Conservation (phyloP, 2,113 vertebrate species). For the Perca fluviatilis region DNA sequence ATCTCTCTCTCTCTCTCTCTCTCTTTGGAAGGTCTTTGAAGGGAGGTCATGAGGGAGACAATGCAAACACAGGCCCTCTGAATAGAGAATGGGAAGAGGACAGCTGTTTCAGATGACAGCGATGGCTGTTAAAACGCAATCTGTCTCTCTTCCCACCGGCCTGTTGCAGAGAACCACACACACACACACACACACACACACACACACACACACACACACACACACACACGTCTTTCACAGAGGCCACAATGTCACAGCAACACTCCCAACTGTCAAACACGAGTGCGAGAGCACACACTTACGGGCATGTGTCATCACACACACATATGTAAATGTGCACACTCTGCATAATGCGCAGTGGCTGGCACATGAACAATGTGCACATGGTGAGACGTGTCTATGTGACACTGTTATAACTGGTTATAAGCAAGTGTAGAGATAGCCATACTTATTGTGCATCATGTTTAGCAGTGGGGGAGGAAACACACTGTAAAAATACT, state of each 20-base stretch:
- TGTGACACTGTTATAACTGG: conserved; percentile 9
- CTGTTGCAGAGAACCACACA: conserved; percentile 73
- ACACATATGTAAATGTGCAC: conserved; percentile 52
- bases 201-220: conserved; percentile 24
- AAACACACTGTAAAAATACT: neutral
- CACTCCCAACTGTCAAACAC: conserved; percentile 81
- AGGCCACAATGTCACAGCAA: conserved; percentile 71
- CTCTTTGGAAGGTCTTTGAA: conserved; percentile 68
- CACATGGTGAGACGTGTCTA: conserved; percentile 25
- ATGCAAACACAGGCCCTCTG: conserved; percentile 84
- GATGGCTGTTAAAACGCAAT: conserved; percentile 88
- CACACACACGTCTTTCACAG: conserved; percentile 58
- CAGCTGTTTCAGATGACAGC: conserved; percentile 89
- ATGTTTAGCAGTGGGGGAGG: too few relatives aligned
- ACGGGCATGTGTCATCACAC: conserved; percentile 62
- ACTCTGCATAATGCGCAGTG: conserved; percentile 39
- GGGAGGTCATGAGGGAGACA: conserved; percentile 83
- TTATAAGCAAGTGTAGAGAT: neutral
- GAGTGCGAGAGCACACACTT: conserved; percentile 68
- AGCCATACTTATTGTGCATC: too few relatives aligned
- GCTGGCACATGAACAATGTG: conserved; percentile 61
- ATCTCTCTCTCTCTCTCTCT: conserved; percentile 9
- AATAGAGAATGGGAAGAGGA: conserved; percentile 86
- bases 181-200: conserved; percentile 39
- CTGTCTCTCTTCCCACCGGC: conserved; percentile 84